Conservation (phyloP, 37 sponge, comb jelly and placozoan species). For the Spongilla lacustris region DNA sequence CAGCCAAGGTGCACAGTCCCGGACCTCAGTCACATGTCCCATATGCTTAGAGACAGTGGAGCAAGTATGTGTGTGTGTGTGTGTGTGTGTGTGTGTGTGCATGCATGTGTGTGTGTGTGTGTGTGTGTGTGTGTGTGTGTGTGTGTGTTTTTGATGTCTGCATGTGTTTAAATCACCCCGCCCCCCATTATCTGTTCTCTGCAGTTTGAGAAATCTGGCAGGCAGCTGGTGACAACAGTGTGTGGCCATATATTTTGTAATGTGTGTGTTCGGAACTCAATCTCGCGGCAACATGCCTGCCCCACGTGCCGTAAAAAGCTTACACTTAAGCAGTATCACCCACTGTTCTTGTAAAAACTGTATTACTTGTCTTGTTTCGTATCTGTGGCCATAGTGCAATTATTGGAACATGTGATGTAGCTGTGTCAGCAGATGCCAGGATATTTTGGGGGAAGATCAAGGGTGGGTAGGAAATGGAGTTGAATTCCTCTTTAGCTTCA, state of each 20-base stretch:
- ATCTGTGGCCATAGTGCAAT: neutral
- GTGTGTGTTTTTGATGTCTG: neutral
- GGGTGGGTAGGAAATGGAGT: neutral
- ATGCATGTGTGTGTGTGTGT: neutral
- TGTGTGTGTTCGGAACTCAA: slow-evolving; percentile 46
- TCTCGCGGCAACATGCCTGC: slow-evolving; percentile 47
- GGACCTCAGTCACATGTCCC: neutral
- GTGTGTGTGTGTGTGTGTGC: neutral
- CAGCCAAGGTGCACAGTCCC: neutral
- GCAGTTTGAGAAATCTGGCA: slow-evolving; percentile 54
- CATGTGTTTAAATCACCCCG: neutral
- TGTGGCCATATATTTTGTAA: slow-evolving; percentile 84
- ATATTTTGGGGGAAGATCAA: neutral
- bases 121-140: neutral
- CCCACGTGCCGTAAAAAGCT: slow-evolving; percentile 66
- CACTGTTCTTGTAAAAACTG: slow-evolving; percentile 43
- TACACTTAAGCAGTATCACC: slow-evolving; percentile 57
- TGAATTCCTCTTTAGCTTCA: neutral
- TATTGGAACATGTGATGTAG: neutral
- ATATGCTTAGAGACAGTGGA: neutral
- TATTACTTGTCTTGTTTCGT: neutral
- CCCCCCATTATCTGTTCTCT: neutral
- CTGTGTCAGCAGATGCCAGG: neutral
- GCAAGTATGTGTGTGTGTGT: neutral
- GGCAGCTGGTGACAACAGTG: slow-evolving; percentile 46